A percentile compares a stretch with the other conserved stretches of the same genome.
Conservation (phyloP, 2,888 invertebrate species). For the Scelioninae gen. 2 region DNA sequence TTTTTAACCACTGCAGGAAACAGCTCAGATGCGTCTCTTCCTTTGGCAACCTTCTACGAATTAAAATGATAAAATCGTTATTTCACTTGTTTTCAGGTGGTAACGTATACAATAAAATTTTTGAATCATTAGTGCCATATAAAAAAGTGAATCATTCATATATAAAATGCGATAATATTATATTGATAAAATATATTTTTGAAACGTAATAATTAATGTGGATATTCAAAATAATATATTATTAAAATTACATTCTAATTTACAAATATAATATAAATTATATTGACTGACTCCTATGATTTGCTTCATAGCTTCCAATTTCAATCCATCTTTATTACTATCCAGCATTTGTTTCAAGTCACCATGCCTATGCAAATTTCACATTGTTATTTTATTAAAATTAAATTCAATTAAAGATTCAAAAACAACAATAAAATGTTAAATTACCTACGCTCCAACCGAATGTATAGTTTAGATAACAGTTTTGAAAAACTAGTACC, state of each 20-base stretch:
- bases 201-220: conserved; percentile 4
- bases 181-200: too few relatives aligned
- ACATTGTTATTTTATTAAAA: too few relatives aligned
- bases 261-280: neutral
- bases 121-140: too few relatives aligned
- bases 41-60: conserved; percentile 99
- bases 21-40: conserved; percentile 95
- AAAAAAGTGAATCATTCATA: too few relatives aligned
- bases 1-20: conserved; percentile 99
- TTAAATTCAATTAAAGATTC: neutral
- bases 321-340: conserved; percentile 96
- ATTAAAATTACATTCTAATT: neutral
- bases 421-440: too few relatives aligned
- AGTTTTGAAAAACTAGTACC: too few relatives aligned
- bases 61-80: too few relatives aligned
- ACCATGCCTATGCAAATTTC: conserved; percentile 94
- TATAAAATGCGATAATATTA: too few relatives aligned
- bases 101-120: too few relatives aligned
- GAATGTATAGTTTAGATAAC: neutral
- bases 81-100: too few relatives aligned
- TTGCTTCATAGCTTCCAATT: conserved; percentile 99
- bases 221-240: conserved; percentile 3
- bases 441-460: neutral
- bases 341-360: conserved; percentile 99
- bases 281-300: conserved; percentile 87